phyloP scores from a whole-genome alignment of 2,113 vertebrate genomes.

The Platichthys stellatus region DNA sequence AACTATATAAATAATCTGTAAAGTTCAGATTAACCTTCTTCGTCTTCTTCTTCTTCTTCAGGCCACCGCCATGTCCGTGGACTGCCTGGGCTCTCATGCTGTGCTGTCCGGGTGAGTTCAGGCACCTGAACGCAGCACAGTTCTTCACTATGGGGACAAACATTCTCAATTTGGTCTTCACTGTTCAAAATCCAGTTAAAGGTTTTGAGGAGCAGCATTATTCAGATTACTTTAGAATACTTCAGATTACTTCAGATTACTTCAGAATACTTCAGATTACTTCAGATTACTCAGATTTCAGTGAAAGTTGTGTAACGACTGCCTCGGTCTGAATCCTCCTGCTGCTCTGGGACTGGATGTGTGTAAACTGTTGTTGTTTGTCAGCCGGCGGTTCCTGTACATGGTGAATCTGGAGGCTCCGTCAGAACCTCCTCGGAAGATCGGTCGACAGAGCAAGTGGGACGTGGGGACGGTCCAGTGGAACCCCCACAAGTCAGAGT shows the following conservation, averaged over 20 bases:
- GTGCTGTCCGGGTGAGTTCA: slow-evolving; percentile 94
- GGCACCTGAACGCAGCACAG: slow-evolving; percentile 7
- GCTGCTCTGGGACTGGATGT: no score
- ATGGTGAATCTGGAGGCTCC: slow-evolving; percentile 93
- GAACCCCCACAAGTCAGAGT: slow-evolving; percentile 91
- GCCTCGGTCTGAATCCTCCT: no score
- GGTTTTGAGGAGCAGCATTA: no score
- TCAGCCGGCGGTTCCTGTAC: slow-evolving; percentile 93
- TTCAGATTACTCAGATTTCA: no score
- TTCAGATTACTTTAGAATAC: no score
- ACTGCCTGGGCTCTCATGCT: slow-evolving; percentile 92
- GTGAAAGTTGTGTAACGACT: no score
- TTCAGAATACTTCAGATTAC: no score
- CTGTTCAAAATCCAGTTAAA: no score
- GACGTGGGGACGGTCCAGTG: slow-evolving; percentile 97
- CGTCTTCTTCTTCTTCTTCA: slow-evolving; percentile 57
- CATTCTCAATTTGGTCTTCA: no score
- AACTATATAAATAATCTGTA: neutral
- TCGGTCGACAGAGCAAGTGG: slow-evolving; percentile 97
- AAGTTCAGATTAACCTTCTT: neutral
- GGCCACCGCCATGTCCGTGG: slow-evolving; percentile 99
- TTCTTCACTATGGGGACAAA: neutral
- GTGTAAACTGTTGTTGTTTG: slow-evolving; percentile 13
- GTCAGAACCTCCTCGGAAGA: slow-evolving; percentile 90
- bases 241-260: no score